These are phyloP conservation scores for Calypte anna DNA, from an alignment of 2,113 vertebrate genomes.

Conservation along the genomic window DNA sequence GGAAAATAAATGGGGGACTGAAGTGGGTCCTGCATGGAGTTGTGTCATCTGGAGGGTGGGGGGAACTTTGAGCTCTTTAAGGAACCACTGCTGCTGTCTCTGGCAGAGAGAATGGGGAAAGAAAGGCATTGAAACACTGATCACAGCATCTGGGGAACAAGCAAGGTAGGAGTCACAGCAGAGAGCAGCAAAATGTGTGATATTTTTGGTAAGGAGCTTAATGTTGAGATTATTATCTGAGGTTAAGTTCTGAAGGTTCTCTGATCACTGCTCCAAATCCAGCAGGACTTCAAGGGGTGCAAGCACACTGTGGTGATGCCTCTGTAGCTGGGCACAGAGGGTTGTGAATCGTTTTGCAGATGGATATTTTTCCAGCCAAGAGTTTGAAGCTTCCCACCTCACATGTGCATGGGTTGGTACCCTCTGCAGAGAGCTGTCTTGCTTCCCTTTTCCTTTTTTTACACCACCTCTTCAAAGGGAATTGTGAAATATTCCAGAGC, in stretches of 20 bases:
- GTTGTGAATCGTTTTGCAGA: not conserved
- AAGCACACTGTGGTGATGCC: not conserved
- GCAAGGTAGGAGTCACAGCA: not conserved
- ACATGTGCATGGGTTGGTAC: not conserved
- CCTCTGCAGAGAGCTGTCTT: not conserved
- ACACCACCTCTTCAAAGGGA: not conserved
- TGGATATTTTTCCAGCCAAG: not conserved
- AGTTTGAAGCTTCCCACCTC: not conserved
- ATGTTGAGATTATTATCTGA: not conserved
- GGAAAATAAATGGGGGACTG: not conserved
- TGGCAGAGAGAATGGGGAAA: not conserved
- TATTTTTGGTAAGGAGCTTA: not conserved
- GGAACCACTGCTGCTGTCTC: not conserved
- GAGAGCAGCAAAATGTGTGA: not conserved
- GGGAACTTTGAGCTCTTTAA: not conserved
- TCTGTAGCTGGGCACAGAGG: not conserved
- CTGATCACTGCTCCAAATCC: not conserved
- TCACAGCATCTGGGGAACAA: not conserved
- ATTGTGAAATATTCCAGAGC: not conserved
- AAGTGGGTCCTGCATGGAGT: not conserved
- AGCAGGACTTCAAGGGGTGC: not conserved
- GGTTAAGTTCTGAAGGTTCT: not conserved
- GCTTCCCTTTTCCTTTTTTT: not conserved
- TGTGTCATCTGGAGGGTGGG: not conserved
- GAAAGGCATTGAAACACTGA: not conserved